Conservation (phyloP, 2,888 invertebrate genomes). For the Aelia acuminata region DNA sequence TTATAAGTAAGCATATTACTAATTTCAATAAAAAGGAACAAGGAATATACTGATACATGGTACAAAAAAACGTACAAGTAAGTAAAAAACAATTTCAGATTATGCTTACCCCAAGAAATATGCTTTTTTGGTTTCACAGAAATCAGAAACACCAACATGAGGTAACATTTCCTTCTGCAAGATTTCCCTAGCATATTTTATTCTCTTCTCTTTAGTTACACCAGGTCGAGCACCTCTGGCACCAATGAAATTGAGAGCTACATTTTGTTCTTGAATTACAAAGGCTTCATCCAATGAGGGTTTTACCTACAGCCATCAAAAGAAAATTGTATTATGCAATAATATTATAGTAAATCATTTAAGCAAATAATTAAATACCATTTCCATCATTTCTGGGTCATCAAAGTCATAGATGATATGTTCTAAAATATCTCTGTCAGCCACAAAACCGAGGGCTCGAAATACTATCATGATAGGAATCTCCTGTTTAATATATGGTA, state of each 20-base stretch:
- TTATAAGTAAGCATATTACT: too few relatives aligned
- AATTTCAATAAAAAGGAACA: too few relatives aligned
- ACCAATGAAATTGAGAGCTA: constrained; percentile 98
- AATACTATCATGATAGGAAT: constrained; percentile 99
- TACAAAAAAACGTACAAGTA: neutral
- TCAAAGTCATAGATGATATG: constrained; percentile 99
- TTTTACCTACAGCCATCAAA: constrained; percentile 75
- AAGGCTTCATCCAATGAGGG: constrained; percentile 99
- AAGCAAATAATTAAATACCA: constrained; percentile 74
- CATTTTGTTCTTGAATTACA: constrained; percentile 99
- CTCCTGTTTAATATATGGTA: constrained; percentile 99
- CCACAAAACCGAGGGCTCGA: constrained; percentile 98
- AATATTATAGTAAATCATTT: neutral
- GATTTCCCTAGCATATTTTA: constrained; percentile 99
- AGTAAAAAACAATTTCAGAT: neutral
- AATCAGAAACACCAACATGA: constrained; percentile 99
- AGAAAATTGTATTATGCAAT: neutral
- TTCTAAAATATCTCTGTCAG: constrained; percentile 98
- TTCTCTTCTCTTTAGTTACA: constrained; percentile 98
- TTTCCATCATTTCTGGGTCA: constrained; percentile 99
- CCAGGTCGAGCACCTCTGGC: constrained; percentile 97
- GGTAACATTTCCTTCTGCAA: constrained; percentile 99
- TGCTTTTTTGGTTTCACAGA: constrained; percentile 99
- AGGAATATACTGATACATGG: too few relatives aligned
- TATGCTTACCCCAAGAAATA: constrained; percentile 88